phyloP scores from a whole-genome alignment of 2,797 vertebrate species.

The Pseudochirops cupreus region DNA sequence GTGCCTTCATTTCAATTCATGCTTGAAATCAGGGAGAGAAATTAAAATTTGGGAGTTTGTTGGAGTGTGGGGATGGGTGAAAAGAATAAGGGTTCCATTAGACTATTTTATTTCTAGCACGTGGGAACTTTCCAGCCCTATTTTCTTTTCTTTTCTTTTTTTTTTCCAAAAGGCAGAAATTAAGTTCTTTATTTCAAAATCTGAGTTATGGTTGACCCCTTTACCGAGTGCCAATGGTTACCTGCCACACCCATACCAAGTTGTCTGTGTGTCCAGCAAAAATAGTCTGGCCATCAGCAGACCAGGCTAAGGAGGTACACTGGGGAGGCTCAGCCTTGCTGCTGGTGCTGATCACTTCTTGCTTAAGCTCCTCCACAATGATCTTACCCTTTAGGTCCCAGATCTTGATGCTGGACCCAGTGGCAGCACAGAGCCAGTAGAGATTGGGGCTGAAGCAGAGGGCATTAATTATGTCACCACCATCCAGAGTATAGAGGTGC shows the following conservation, averaged over 20 bases:
- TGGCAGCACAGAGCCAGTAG: constrained; percentile 98
- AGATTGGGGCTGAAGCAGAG: constrained; percentile 99
- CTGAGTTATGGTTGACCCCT: no score
- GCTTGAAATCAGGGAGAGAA: not conserved
- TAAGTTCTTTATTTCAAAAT: no score
- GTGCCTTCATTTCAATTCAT: not conserved
- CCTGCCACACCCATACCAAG: no score
- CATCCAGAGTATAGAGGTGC: constrained; percentile 85
- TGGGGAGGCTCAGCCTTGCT: constrained; percentile 97
- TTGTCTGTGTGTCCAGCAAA: no score
- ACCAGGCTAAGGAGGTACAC: constrained; percentile 96
- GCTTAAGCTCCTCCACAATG: constrained; percentile 96
- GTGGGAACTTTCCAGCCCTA: constrained; percentile 14
- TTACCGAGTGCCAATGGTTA: no score
- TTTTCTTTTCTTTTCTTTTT: not conserved
- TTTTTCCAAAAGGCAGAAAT: no score
- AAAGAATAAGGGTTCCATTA: not conserved
- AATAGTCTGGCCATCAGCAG: constrained; percentile 93
- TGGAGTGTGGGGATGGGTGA: constrained; percentile 15
- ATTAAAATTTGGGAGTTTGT: constrained; percentile 11
- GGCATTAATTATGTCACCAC: constrained; percentile 96
- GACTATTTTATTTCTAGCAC: constrained; percentile 38
- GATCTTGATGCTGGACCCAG: constrained; percentile 98
- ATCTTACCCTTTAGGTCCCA: constrained; percentile 99
- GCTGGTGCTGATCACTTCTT: constrained; percentile 98